Evolutionary conservation across 2,113 vertebrate genomes (phyloP).

Genomic region (Pomatostomus ruficeps): DNA sequence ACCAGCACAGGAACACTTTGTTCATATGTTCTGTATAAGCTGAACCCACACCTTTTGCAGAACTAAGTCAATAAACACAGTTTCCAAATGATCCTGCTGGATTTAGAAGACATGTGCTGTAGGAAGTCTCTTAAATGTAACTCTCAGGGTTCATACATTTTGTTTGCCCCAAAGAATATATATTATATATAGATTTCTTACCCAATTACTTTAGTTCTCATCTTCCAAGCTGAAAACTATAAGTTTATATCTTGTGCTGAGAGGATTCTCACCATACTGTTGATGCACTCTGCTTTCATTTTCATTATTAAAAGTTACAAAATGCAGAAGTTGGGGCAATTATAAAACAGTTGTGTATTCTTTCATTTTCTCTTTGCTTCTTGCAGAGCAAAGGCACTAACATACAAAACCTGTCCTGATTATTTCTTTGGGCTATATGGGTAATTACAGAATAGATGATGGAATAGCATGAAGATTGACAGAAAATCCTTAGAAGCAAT

Average conservation of each 20-base stretch:
- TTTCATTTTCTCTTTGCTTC: neutral
- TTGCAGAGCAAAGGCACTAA: neutral
- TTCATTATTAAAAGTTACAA: neutral
- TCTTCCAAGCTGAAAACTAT: neutral
- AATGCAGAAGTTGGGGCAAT: neutral
- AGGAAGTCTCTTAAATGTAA: neutral
- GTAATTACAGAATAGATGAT: neutral
- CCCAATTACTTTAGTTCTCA: neutral
- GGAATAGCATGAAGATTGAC: neutral
- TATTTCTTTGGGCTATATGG: neutral
- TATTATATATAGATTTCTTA: neutral
- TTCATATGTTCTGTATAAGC: neutral
- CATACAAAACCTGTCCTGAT: neutral
- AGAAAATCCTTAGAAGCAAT: constrained; percentile 1
- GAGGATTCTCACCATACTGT: neutral
- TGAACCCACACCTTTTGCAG: neutral
- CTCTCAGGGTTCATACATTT: neutral
- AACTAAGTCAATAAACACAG: neutral
- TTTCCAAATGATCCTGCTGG: neutral
- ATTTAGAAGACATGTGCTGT: neutral
- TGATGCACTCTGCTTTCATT: neutral
- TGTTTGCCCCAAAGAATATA: neutral
- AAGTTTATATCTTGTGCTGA: neutral
- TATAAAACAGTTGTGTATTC: neutral
- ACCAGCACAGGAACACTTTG: neutral